phyloP scores from a whole-genome alignment of 2,113 vertebrate species.

The Manacus vitellinus region DNA sequence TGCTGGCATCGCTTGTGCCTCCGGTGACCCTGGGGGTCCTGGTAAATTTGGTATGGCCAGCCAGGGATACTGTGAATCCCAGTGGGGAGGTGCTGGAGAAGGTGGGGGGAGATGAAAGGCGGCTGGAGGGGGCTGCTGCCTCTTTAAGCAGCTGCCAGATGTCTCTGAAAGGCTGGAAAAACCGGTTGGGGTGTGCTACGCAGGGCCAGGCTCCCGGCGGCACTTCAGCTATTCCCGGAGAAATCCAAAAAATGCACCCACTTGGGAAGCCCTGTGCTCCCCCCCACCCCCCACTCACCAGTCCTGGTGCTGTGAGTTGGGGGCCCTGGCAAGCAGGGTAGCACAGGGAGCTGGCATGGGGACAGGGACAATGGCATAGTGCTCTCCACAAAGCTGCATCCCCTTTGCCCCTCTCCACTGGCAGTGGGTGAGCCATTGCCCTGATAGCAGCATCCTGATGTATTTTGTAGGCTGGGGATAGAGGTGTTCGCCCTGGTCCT shows the following conservation, averaged over 20 bases:
- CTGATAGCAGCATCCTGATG: neutral
- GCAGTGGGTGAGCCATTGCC: neutral
- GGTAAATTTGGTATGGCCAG: rapidly evolving
- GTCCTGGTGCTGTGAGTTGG: neutral
- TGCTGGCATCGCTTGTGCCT: neutral
- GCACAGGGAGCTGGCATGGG: neutral
- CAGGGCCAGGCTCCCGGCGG: slow-evolving; percentile 58
- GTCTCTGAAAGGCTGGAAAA: slow-evolving; percentile 70
- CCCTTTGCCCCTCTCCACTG: neutral
- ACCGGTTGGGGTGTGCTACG: slow-evolving; percentile 58
- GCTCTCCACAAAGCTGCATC: rapidly evolving
- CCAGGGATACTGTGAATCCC: neutral
- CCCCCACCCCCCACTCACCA: neutral
- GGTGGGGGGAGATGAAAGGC: slow-evolving; percentile 23
- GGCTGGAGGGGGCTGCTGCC: neutral
- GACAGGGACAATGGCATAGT: rapidly evolving
- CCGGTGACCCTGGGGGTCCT: neutral
- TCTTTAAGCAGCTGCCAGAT: slow-evolving; percentile 72
- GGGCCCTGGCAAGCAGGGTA: neutral
- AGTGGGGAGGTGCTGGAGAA: neutral
- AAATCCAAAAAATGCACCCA: slow-evolving; percentile 68
- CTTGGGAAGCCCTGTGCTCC: slow-evolving; percentile 36
- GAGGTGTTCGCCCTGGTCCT: neutral
- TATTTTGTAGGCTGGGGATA: neutral
- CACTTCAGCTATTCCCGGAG: slow-evolving; percentile 69